These are phyloP conservation scores for Enteromius thamalakanensis DNA, from an alignment of 2,797 vertebrate genomes.

Conservation along the genomic window DNA sequence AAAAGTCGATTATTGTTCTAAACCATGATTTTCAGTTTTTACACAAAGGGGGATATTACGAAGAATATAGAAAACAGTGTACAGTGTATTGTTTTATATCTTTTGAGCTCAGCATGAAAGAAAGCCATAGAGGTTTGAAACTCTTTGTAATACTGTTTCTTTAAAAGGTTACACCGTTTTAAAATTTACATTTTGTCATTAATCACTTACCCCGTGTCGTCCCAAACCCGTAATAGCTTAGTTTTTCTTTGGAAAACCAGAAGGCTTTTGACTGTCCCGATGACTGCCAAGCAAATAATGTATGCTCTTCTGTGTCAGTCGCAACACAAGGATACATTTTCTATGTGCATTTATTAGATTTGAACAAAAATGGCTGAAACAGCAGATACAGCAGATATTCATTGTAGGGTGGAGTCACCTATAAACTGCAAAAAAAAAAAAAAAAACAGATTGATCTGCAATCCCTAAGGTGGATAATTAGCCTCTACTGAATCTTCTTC, in stretches of 20 bases:
- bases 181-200: background rate
- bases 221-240: no score
- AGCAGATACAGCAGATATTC: no score
- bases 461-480: slow-evolving; percentile 23
- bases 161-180: background rate
- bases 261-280: no score
- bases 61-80: background rate
- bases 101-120: background rate
- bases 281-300: no score
- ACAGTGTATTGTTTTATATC: background rate
- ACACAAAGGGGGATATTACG: background rate
- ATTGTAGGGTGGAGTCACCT: no score
- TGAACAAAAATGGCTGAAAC: no score
- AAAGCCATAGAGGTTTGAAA: background rate
- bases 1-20: background rate
- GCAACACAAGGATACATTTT: no score
- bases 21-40: background rate
- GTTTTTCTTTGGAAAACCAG: no score
- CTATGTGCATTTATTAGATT: no score
- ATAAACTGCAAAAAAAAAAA: background rate
- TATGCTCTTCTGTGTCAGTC: no score
- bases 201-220: background rate
- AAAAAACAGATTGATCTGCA: slow-evolving; percentile 8
- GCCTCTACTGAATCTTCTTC: slow-evolving; percentile 49
- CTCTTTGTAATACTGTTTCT: background rate